Evolutionary conservation across 2,113 vertebrate species (phyloP), one percentile per base, ranked within the genome.

Genomic region (Alces alces): DNA sequence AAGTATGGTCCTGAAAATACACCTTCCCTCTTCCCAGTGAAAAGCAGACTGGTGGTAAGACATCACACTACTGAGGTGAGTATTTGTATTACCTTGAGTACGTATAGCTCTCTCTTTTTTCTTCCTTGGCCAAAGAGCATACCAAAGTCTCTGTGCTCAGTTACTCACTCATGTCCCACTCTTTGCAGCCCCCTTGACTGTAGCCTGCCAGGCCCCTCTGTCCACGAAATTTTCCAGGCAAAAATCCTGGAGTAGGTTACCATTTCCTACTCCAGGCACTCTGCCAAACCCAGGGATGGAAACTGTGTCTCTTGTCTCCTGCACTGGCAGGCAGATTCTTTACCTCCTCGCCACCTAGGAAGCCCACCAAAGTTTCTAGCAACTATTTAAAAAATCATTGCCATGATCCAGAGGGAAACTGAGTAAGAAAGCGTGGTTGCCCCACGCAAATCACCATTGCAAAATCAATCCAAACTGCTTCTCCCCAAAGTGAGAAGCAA

Each of bases 271-370:
- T 76, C 12, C 70, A 43, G 36, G 36, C 5, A 1, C 21, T 76
- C 36, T 43, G 43, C 70, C 70, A 39, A 43, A 43, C 12, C 23
- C 36, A 6, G 36, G 23, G 39, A 43, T 43, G 36, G 70, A 43
- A 43, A 7, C 23, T 76, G 70, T 23, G 3, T 76, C 70, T 76
- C 23, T 76, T 43, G 23, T 43, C 36, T 25, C 70, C 39, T 25
- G 70, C 21, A 43, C 2, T 27, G 70, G 70, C 70, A 43, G 23
- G 70, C 70, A 43, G 70, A 76, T 76, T 43, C 36, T 76, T 76
- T 76, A 27, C 12, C 70, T 43, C 36, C 1, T 0, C 3, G 0
- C 70, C 3, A 7, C 36, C 39, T 43, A 43, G 15, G 36, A 43
- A 39, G 39, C 39, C 39, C 6, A 1, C 39, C 70, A 76, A 39